A percentile compares a stretch with the other conserved stretches of the same genome.
These are phyloP conservation scores for Abramis brama DNA, from an alignment of 2,113 vertebrate genomes.

Conservation along the genomic window DNA sequence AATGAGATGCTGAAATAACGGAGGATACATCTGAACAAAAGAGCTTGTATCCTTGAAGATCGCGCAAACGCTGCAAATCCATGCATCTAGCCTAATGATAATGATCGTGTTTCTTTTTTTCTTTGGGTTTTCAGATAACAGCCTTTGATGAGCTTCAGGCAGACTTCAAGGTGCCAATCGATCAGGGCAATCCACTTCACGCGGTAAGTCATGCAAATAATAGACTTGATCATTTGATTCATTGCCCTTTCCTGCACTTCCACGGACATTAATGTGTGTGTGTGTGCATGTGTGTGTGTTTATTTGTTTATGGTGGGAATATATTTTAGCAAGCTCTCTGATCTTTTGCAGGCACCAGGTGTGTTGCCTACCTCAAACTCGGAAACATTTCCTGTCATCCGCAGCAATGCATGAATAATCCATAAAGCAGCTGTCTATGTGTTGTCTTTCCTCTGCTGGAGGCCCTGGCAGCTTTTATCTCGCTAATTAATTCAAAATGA, in stretches of 20 bases:
- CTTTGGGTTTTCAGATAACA: constrained; percentile 72
- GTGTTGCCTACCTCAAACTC: constrained; percentile 15
- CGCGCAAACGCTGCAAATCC: not conserved
- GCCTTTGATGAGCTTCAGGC: constrained; percentile 84
- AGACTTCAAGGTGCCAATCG: constrained; percentile 83
- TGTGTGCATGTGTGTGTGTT: not conserved
- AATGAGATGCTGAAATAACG: not conserved
- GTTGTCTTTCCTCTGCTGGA: constrained; percentile 35
- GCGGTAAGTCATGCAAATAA: constrained; percentile 70
- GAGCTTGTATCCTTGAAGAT: not conserved
- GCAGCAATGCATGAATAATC: constrained; percentile 55
- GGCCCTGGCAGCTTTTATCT: constrained; percentile 47
- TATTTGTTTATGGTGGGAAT: constrained; percentile 1
- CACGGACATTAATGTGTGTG: constrained; percentile 3
- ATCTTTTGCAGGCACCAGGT: constrained; percentile 42
- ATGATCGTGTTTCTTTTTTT: not conserved
- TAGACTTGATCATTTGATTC: constrained; percentile 4
- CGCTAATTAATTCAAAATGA: constrained; percentile 8
- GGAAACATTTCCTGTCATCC: constrained; percentile 44
- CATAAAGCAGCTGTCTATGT: constrained; percentile 53
- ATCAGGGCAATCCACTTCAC: constrained; percentile 82
- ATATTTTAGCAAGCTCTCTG: not conserved
- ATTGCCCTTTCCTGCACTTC: constrained; percentile 18
- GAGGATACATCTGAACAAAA: not conserved
- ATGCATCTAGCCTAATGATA: constrained; percentile 1